Evolutionary conservation across 2,797 vertebrate genomes (phyloP).

Genomic region (Champsocephalus esox): DNA sequence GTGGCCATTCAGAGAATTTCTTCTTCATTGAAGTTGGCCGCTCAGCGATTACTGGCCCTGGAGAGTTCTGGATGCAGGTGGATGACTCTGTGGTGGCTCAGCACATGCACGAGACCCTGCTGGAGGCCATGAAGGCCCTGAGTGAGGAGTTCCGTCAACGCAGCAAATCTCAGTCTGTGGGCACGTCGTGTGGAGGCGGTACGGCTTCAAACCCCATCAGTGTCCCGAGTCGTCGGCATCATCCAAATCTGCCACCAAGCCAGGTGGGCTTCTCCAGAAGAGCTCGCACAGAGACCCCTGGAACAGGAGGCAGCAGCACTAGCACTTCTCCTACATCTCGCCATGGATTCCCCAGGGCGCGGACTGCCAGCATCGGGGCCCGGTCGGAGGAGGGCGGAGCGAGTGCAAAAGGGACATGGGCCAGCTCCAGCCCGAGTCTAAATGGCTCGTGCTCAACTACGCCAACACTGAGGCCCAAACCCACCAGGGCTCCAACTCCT

Average conservation of each 20-base stretch:
- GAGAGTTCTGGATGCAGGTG: constrained; percentile 90
- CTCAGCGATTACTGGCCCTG: constrained; percentile 85
- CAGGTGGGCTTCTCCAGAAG: constrained; percentile 87
- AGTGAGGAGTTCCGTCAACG: constrained; percentile 91
- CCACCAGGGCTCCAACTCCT: constrained; percentile 86
- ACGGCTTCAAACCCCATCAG: constrained; percentile 89
- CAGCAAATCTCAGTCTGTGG: constrained; percentile 87
- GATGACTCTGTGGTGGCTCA: constrained; percentile 89
- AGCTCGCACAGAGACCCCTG: constrained; percentile 84
- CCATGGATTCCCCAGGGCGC: constrained; percentile 83
- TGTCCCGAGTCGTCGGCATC: constrained; percentile 86
- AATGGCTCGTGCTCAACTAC: constrained; percentile 87
- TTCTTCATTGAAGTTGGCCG: constrained; percentile 93
- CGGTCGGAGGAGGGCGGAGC: constrained; percentile 83
- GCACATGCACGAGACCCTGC: constrained; percentile 91
- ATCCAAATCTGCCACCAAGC: constrained; percentile 85
- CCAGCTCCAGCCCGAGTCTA: constrained; percentile 86
- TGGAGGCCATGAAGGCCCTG: constrained; percentile 91
- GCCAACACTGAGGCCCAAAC: constrained; percentile 83
- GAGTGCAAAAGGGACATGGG: constrained; percentile 81
- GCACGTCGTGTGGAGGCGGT: constrained; percentile 84
- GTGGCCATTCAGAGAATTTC: constrained; percentile 89
- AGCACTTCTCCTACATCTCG: constrained; percentile 86
- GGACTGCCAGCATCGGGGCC: constrained; percentile 86
- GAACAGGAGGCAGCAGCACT: constrained; percentile 83